These are phyloP conservation scores for Cephalotes varians DNA, from an alignment of 2,888 invertebrate species.

Conservation along the genomic window DNA sequence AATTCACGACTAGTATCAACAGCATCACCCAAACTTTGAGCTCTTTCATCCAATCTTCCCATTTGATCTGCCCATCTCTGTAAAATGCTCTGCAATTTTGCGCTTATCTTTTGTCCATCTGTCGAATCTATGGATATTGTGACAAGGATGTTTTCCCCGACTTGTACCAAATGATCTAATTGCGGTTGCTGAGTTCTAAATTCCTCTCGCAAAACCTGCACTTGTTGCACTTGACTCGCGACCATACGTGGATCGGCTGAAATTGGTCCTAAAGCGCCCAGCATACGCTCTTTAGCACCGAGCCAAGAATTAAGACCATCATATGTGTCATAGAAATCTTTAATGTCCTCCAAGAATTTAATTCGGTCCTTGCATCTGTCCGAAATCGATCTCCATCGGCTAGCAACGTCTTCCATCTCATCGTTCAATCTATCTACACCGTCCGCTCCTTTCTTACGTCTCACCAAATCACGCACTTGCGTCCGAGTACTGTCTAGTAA, in stretches of 20 bases:
- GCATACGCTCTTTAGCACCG: slow-evolving; percentile 97
- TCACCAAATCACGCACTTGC: slow-evolving; percentile 95
- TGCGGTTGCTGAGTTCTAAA: slow-evolving; percentile 97
- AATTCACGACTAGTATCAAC: slow-evolving; percentile 97
- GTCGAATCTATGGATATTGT: slow-evolving; percentile 87
- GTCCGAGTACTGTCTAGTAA: slow-evolving; percentile 95
- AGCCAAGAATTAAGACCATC: slow-evolving; percentile 95
- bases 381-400: slow-evolving; percentile 94
- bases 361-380: slow-evolving; percentile 93
- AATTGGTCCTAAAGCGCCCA: slow-evolving; percentile 97
- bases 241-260: slow-evolving; percentile 98
- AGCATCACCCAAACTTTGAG: slow-evolving; percentile 95
- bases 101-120: slow-evolving; percentile 90
- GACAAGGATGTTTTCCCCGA: slow-evolving; percentile 91
- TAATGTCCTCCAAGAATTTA: slow-evolving; percentile 93
- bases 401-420: slow-evolving; percentile 93
- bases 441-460: slow-evolving; percentile 93
- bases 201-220: slow-evolving; percentile 97
- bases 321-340: slow-evolving; percentile 96
- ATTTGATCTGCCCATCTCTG: slow-evolving; percentile 93
- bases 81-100: slow-evolving; percentile 91
- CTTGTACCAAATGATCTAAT: slow-evolving; percentile 93
- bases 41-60: slow-evolving; percentile 94
- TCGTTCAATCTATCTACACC: slow-evolving; percentile 94
- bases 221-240: slow-evolving; percentile 96